These are phyloP conservation scores for Asobara japonica DNA, from an alignment of 1,140 invertebrate genomes.

Conservation along the genomic window DNA sequence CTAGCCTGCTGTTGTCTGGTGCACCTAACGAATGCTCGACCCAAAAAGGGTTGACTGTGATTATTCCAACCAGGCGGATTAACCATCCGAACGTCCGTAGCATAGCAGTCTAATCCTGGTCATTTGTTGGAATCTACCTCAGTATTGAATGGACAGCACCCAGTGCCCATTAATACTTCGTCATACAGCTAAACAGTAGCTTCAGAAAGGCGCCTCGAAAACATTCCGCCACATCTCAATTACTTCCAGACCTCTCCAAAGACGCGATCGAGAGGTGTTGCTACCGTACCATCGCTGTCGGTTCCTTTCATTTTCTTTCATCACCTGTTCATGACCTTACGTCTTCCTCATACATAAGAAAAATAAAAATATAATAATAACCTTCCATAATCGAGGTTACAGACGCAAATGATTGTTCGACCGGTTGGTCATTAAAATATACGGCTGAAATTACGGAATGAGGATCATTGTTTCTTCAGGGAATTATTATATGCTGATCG, in stretches of 20 bases:
- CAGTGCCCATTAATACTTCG: no score
- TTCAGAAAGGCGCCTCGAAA: no score
- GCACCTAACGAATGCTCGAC: neutral
- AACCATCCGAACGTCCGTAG: no score
- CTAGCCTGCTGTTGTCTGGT: neutral
- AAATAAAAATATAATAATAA: neutral
- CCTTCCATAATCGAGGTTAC: neutral
- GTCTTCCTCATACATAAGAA: neutral
- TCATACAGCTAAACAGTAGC: no score
- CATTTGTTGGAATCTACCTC: no score
- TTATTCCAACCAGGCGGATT: no score
- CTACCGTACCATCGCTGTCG: neutral
- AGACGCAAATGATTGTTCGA: neutral
- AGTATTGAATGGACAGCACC: no score
- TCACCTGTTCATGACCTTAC: neutral
- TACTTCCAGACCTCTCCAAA: neutral
- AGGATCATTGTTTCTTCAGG: neutral
- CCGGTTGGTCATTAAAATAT: neutral
- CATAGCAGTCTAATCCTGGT: no score
- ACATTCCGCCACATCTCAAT: no score
- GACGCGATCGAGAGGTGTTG: neutral
- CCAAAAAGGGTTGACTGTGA: no score
- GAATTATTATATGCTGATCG: conserved; percentile 1
- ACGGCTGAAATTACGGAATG: neutral
- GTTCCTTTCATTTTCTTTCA: conserved; percentile 2